Base-by-base conservation (phyloP, 2,113 vertebrate species). In the Elachura formosa region DNA sequence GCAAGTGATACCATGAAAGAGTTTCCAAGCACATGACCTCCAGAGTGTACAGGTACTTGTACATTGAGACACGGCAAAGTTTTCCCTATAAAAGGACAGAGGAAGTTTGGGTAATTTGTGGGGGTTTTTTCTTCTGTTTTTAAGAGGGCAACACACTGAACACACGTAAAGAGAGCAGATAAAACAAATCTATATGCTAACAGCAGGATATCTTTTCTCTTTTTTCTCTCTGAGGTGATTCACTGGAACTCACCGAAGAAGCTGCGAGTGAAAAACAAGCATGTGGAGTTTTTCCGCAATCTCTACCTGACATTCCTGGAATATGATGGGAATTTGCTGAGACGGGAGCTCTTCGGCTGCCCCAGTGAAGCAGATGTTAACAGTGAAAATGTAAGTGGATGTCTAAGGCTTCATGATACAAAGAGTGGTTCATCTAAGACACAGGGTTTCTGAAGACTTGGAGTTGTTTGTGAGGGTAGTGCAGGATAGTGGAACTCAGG, bases 201-300 rank as follows among this genome's bases (percentile, higher is more conserved):
- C 90, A 9, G 33, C 67, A 94, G 85, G 34, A 72, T 72, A 56
- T 91, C 14, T 90, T 63, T 82, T 84, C 54, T 66, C 55, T n/a
- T 58, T 83, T 45, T 75, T 88, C 52, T 38, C 45, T 68, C 17
- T 62, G 96, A 99, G 99, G 99, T 99, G 82, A 99, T 99, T 95
- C 99, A 99, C 97, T 99, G 99, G 99, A 99, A 99, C 96, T 99
- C 99, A 25, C 99, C 99, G 7, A 99, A 99, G 98, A 99, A 99
- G 91, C 98, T 99, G 10, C 97, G 99, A 34, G 99, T 99, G 74
- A 99, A 99, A 97, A 99, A 99, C 98, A 99, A 99, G 93, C 99
- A 99, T 0, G 99, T 99, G 63, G 99, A 99, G 97, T 99, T 99
- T 68, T 99, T 99, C 96, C 98, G 99, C 54, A 99, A 99, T 88